Evolutionary conservation across 2,797 vertebrate genomes (phyloP).

Genomic region (Girardinus metallicus): DNA sequence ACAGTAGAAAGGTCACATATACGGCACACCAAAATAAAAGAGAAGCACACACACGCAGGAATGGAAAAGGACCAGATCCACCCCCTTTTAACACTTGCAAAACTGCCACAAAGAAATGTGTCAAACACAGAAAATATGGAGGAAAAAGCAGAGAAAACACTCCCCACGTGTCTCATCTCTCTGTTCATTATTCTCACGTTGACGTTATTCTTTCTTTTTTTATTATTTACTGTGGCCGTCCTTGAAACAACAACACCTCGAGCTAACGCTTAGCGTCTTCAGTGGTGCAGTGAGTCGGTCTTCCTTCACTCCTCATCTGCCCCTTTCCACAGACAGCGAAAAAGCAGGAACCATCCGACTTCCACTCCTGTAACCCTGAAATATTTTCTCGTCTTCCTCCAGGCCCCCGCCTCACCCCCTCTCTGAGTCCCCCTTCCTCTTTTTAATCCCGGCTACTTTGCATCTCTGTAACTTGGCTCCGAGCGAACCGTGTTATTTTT

Average conservation of each 20-base stretch:
- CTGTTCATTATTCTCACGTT: constrained; percentile 46
- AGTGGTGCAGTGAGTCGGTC: constrained; percentile 15
- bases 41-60: constrained; percentile 50
- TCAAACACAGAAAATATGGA: constrained; percentile 49
- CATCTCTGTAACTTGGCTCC: constrained; percentile 91
- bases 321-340: constrained; percentile 62
- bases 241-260: constrained; percentile 38
- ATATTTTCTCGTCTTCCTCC: constrained; percentile 73
- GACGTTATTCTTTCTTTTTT: constrained; percentile 14
- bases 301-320: constrained; percentile 57
- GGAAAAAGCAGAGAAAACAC: constrained; percentile 31
- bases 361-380: constrained; percentile 74
- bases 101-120: constrained; percentile 51
- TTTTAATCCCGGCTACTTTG: constrained; percentile 86
- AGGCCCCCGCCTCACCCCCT: constrained; percentile 27
- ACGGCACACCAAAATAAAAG: constrained; percentile 42
- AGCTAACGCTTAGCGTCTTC: constrained; percentile 21
- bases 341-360: constrained; percentile 65
- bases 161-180: constrained; percentile 54
- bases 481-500: constrained; percentile 96
- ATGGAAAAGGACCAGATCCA: constrained; percentile 48
- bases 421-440: constrained; percentile 57
- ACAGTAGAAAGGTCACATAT: constrained; percentile 31
- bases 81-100: constrained; percentile 48
- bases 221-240: constrained; percentile 21